These are phyloP conservation scores for Endomychus coccineus DNA, from an alignment of 2,888 invertebrate genomes.

Conservation along the genomic window DNA sequence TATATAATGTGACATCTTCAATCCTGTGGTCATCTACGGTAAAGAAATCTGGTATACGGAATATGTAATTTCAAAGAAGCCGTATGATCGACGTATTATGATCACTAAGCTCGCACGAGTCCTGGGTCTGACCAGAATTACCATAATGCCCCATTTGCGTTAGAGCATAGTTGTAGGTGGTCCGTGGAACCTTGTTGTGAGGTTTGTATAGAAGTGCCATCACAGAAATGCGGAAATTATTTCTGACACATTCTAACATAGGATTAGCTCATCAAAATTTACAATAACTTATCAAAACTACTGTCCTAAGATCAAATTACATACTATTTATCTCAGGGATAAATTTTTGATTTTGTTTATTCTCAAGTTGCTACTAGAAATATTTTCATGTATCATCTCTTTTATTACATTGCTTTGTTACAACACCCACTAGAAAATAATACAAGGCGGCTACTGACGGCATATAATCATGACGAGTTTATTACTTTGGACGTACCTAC, in stretches of 20 bases:
- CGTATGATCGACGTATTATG: conserved; percentile 12
- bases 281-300: neutral
- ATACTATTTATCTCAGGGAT: conserved; percentile 1
- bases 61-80: no score
- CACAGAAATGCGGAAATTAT: conserved; percentile 22
- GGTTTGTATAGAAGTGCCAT: conserved; percentile 23
- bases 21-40: no score
- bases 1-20: no score
- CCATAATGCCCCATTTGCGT: conserved; percentile 24
- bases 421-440: neutral
- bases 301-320: neutral
- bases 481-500: no score
- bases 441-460: no score
- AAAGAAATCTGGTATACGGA: no score
- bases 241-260: conserved; percentile 13
- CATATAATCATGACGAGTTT: no score
- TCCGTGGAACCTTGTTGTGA: conserved; percentile 18
- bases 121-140: conserved; percentile 22
- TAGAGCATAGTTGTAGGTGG: conserved; percentile 27
- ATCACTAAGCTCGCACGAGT: conserved; percentile 21
- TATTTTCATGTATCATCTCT: neutral
- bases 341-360: neutral
- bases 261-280: conserved; percentile 1
- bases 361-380: neutral
- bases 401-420: neutral